Percentiles rank a stretch among this genome's conserved stretches.
Evolutionary conservation across 2,888 invertebrate genomes (phyloP).

Genomic region (Stramonita haemastoma): DNA sequence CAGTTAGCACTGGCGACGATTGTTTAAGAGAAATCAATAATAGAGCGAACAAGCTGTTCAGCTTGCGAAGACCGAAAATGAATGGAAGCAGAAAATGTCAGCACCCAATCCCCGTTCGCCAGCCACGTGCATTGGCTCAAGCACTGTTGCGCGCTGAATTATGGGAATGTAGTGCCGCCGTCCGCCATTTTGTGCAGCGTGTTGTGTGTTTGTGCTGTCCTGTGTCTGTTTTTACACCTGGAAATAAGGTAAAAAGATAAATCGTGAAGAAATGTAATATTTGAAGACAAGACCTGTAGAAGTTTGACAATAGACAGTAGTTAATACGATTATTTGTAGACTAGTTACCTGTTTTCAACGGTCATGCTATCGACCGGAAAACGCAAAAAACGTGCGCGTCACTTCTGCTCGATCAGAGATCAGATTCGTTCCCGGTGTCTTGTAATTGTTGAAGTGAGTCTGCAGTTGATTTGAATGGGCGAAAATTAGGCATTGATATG

Average conservation of each 20-base stretch:
- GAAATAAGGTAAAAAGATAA: conserved; percentile 60
- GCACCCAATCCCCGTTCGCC: neutral
- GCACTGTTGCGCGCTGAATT: conserved; percentile 40
- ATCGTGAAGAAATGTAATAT: neutral
- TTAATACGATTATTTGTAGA: neutral
- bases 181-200: conserved; percentile 67
- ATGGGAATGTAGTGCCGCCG: conserved; percentile 53
- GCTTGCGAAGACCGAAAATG: neutral
- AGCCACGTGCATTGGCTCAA: conserved; percentile 37
- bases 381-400: conserved; percentile 9
- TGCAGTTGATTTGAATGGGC: neutral
- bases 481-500: no score
- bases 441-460: neutral
- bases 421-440: neutral
- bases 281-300: neutral
- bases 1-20: neutral
- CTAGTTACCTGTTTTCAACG: conserved; percentile 16
- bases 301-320: neutral
- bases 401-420: neutral
- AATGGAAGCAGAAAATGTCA: neutral
- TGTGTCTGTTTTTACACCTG: conserved; percentile 70
- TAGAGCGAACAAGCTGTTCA: no score
- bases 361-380: neutral
- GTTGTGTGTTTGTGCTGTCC: conserved; percentile 71
- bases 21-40: neutral